phyloP scores from a whole-genome alignment of 2,888 invertebrate genomes.

The Archaeoteleia sp. region DNA sequence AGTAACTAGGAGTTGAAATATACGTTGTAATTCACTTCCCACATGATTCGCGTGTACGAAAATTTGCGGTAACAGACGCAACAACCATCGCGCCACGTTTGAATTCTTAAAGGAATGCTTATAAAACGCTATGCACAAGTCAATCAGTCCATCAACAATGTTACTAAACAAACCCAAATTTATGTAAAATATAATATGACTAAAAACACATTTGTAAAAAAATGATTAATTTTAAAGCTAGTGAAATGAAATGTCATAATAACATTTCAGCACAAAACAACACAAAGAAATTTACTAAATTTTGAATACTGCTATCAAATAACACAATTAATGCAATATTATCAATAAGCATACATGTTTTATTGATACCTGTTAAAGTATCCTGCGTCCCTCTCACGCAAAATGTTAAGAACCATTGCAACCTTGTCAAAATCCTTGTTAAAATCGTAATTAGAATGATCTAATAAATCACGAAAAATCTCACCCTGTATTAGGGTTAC shows the following conservation, averaged over 20 bases:
- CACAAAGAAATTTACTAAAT: no score
- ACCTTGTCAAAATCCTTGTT: constrained; percentile 61
- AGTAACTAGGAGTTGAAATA: constrained; percentile 23
- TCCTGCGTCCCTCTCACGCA: constrained; percentile 1
- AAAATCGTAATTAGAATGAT: constrained; percentile 59
- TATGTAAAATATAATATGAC: background rate
- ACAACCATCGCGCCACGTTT: constrained; percentile 64
- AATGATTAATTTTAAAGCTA: no score
- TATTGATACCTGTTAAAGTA: constrained; percentile 27
- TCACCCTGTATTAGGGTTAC: constrained; percentile 58
- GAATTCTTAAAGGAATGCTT: constrained; percentile 64
- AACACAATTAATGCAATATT: no score
- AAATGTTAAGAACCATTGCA: constrained; percentile 65
- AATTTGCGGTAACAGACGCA: constrained; percentile 66
- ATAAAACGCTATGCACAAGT: constrained; percentile 66
- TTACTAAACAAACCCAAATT: constrained; percentile 12
- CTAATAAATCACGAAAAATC: constrained; percentile 59
- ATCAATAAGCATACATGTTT: no score
- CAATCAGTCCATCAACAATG: constrained; percentile 55
- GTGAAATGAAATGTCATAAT: no score
- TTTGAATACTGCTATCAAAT: no score
- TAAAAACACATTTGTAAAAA: no score
- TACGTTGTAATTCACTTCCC: background rate
- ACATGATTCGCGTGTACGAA: constrained; percentile 25
- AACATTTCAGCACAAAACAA: no score